phyloP scores from a whole-genome alignment of 2,888 invertebrate species.

The Chelonus formosanus region DNA sequence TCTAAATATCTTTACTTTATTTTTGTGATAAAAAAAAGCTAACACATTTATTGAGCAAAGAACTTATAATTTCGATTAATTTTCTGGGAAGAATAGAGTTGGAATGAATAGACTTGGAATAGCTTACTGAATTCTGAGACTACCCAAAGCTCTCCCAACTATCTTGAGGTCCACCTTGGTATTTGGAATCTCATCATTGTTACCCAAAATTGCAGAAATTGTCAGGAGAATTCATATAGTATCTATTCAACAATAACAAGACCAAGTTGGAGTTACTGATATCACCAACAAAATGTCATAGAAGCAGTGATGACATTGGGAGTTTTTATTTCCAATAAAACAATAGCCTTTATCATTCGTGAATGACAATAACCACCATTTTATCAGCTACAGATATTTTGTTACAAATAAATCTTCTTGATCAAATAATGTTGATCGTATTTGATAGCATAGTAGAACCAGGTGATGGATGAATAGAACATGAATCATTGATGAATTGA shows the following conservation, averaged over 20 bases:
- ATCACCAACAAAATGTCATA: no score
- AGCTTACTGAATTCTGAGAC: conserved; percentile 8
- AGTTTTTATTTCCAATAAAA: no score
- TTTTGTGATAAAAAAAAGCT: background rate
- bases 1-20: no score
- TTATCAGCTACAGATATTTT: no score
- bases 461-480: no score
- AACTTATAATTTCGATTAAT: background rate
- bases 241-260: conserved; percentile 13
- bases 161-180: conserved; percentile 17
- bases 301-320: no score
- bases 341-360: no score
- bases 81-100: no score
- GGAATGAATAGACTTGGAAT: conserved; percentile 12
- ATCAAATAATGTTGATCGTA: no score
- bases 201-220: conserved; percentile 38
- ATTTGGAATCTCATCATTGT: conserved; percentile 41
- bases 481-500: background rate
- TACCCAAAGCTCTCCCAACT: conserved; percentile 7
- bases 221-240: conserved; percentile 21
- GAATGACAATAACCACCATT: no score
- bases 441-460: no score
- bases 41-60: conserved; percentile 2
- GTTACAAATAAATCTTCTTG: no score
- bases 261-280: background rate